Percentiles rank a stretch among this genome's conserved stretches.
These are phyloP conservation scores for Lepisosteus osseus DNA, from an alignment of 2,113 vertebrate species.

Conservation along the genomic window DNA sequence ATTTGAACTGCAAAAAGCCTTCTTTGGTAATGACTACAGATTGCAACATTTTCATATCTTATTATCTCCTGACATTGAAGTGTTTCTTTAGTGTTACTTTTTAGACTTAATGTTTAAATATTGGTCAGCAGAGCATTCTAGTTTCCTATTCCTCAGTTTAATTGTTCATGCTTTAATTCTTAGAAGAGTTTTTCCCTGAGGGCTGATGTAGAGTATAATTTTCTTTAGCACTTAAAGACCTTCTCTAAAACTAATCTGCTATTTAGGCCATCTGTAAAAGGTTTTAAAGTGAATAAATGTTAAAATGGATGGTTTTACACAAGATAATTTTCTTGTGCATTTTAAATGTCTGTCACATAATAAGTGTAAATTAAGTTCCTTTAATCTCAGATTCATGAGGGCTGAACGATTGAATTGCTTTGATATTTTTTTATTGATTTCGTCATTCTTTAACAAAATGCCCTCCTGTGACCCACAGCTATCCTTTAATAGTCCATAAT, in stretches of 20 bases:
- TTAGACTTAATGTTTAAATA: background rate
- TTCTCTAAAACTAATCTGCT: background rate
- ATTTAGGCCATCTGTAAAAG: constrained; percentile 4
- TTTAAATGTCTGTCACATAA: constrained; percentile 28
- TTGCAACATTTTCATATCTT: no score
- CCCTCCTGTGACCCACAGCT: constrained; percentile 35
- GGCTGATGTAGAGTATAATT: background rate
- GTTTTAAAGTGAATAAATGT: constrained; percentile 7
- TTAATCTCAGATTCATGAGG: constrained; percentile 35
- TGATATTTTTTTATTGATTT: constrained; percentile 51
- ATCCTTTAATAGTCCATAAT: constrained; percentile 33
- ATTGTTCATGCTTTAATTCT: constrained; percentile 1
- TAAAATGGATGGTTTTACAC: constrained; percentile 29
- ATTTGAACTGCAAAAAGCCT: no score
- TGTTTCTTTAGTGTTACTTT: background rate
- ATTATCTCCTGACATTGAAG: background rate
- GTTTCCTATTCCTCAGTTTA: background rate
- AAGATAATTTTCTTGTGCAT: constrained; percentile 34
- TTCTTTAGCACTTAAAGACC: background rate
- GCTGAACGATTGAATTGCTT: constrained; percentile 56
- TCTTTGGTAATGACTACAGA: no score
- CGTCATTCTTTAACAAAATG: constrained; percentile 40
- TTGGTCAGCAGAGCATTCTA: background rate
- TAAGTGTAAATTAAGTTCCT: constrained; percentile 44
- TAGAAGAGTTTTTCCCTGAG: background rate